Percentiles rank a stretch among this genome's conserved stretches.
phyloP scores from a whole-genome alignment of 2,888 invertebrate species.

The Acanthosepion esculentum region DNA sequence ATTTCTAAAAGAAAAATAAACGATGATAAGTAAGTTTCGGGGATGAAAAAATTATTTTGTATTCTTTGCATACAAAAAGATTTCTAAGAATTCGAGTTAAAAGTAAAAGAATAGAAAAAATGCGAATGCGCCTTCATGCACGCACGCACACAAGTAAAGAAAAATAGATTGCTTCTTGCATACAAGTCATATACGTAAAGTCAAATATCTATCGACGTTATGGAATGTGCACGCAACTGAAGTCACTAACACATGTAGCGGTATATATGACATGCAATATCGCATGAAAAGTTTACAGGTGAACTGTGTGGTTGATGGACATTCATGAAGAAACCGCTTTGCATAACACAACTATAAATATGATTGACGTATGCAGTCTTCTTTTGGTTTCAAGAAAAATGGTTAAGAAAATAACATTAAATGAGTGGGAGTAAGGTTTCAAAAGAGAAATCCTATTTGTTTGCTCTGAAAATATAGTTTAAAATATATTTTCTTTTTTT shows the following conservation, averaged over 20 bases:
- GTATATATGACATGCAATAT: not conserved
- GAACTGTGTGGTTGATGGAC: not conserved
- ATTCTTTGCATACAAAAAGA: not conserved
- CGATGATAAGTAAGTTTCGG: no score
- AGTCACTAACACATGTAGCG: not conserved
- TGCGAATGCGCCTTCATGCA: not conserved
- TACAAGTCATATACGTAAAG: not conserved
- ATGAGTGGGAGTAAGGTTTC: not conserved
- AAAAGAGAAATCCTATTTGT: no score
- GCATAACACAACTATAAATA: not conserved
- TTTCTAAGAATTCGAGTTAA: not conserved
- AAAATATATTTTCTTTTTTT: not conserved
- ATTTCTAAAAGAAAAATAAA: no score
- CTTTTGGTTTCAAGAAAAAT: not conserved
- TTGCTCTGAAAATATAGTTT: not conserved
- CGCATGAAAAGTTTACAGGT: constrained; percentile 17
- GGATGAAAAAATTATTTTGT: not conserved
- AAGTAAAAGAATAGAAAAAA: not conserved
- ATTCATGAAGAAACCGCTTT: constrained; percentile 1
- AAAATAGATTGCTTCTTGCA: not conserved
- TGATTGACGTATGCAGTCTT: not conserved
- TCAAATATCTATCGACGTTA: not conserved
- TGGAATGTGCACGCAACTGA: not conserved
- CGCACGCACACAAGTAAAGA: no score
- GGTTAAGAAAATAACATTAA: not conserved